These are phyloP conservation scores for Melanotaenia parkinsoni DNA, from an alignment of 2,797 vertebrate species.

Conservation along the genomic window DNA sequence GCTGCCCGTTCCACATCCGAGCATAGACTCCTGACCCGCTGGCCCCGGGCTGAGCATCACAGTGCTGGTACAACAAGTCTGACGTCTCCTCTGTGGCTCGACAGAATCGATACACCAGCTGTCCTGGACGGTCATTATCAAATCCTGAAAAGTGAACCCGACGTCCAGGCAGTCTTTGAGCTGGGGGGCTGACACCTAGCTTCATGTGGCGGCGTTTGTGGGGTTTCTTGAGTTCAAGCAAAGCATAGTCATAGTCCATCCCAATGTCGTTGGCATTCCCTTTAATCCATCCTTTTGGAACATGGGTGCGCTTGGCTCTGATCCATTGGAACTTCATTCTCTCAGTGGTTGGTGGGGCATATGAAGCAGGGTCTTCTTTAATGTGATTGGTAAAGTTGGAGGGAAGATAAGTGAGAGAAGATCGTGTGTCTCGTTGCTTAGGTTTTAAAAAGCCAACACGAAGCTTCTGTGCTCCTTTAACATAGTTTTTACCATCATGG, in stretches of 20 bases:
- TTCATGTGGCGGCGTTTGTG: constrained; percentile 97
- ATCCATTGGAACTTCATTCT: constrained; percentile 99
- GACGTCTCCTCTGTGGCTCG: constrained; percentile 92
- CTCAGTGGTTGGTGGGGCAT: constrained; percentile 66
- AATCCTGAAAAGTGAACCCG: constrained; percentile 98
- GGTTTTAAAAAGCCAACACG: constrained; percentile 94
- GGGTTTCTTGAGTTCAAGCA: constrained; percentile 95
- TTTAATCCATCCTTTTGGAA: constrained; percentile 98
- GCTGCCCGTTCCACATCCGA: constrained; percentile 93
- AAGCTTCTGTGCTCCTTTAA: constrained; percentile 96
- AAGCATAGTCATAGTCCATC: constrained; percentile 98
- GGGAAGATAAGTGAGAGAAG: constrained; percentile 61
- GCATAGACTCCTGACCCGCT: constrained; percentile 96
- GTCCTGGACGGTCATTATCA: constrained; percentile 91
- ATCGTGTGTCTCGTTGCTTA: constrained; percentile 82
- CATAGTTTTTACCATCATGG: constrained; percentile 96
- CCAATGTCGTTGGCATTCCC: constrained; percentile 95
- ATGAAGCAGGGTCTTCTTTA: constrained; percentile 41
- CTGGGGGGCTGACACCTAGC: constrained; percentile 91
- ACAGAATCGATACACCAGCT: constrained; percentile 97
- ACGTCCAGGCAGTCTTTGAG: constrained; percentile 87
- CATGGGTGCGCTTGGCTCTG: constrained; percentile 93
- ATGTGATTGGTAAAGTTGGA: constrained; percentile 79
- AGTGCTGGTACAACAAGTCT: constrained; percentile 96
- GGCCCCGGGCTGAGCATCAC: constrained; percentile 95